Evolutionary conservation across 2,113 vertebrate species (phyloP), one percentile per base, ranked within the genome.

Genomic region (Kryptolebias marmoratus): DNA sequence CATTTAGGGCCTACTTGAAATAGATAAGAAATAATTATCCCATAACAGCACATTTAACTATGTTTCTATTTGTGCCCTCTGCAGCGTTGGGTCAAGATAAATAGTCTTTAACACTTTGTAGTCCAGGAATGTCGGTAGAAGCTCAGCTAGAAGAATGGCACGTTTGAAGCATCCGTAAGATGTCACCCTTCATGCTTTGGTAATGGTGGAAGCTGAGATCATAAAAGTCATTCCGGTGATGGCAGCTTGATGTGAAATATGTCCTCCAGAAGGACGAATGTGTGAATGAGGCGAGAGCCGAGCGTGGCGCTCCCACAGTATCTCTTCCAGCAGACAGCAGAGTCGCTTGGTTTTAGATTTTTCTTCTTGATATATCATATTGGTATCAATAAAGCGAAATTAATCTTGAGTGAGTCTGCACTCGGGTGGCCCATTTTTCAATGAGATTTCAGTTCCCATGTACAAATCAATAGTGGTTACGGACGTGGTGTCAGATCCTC

Each of bases 211-310:
- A 75, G 81, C 82, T 64, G 69, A 84, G 81, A 84, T 79, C 83
- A 86, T 88, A 84, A 90, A 92, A 91, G 8, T 83, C 77, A 76
- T 83, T 72, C 80, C 64, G 13, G 66, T 55, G 65, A 79, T 82
- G 87, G 91, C 90, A 92, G 87, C 79, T 85, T 85, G 74, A 92
- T 93, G 84, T 90, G 82, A 89, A 89, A 89, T 77, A 80, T 47
- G 65, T 80, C 83, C 88, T 80, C 73, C 67, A 73, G 85, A 87
- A 89, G 88, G 84, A 83, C 75, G 30, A 81, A 83, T 60, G 73
- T 63, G 67, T 44, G 69, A 75, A 62, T 68, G 80, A 78, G 73
- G 77, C 64, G 49, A 71, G 52, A 72, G 63, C 54, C 22, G 71
- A 75, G 67, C 74, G 18, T 44, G 14, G 59, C 56, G 71, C 54